Evolutionary conservation across 2,888 invertebrate genomes (phyloP), one percentile per base, ranked within the genome.

Genomic region (Parnassius mnemosyne): DNA sequence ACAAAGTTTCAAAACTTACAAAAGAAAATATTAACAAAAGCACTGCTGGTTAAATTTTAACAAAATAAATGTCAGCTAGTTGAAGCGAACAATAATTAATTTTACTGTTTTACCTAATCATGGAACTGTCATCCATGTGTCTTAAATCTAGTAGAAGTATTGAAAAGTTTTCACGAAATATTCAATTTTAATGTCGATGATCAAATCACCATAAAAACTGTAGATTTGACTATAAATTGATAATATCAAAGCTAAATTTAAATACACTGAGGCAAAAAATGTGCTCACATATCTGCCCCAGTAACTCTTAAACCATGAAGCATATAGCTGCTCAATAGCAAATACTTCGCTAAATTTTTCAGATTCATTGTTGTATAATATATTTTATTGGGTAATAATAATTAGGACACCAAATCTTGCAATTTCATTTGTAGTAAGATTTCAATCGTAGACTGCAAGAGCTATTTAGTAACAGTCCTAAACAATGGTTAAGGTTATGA

Each of bases 21-120:
- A 73, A 76, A 77, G 71, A 80, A 79, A 75, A 72, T 84, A 83
- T 81, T 81, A 85, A 85, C 83, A 84, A 84, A 89, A 89, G 87
- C 87, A 87, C 84, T 81, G 85, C 84, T 81, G 77, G 80, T 87
- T 83, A 80, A 79, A 80, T 82, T 80, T 79, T 73, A 73, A 82
- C 84, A 79, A 78, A 68, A 82, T 82, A 83, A 83, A 66, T 68
- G 73, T 79, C 80, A 85, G 84, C 81, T 84, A 79, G 76, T 81
- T 77, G 77, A 83, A 85, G 83, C 83, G 69, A 85, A 80, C 69
- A 72, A 79, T 78, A 79, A 78, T 75, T 71, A 74, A 80, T 49
- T 49, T 63, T 63, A 55, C 49, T 41, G 53, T 64, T 65, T 63
- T 50, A 59, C 55, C 53, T 57, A 57, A 59, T 42, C 57, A 59